Evolutionary conservation across 2,797 vertebrate genomes (phyloP), one percentile per base, ranked within the genome.

Genomic region (Dicrostonyx torquatus): DNA sequence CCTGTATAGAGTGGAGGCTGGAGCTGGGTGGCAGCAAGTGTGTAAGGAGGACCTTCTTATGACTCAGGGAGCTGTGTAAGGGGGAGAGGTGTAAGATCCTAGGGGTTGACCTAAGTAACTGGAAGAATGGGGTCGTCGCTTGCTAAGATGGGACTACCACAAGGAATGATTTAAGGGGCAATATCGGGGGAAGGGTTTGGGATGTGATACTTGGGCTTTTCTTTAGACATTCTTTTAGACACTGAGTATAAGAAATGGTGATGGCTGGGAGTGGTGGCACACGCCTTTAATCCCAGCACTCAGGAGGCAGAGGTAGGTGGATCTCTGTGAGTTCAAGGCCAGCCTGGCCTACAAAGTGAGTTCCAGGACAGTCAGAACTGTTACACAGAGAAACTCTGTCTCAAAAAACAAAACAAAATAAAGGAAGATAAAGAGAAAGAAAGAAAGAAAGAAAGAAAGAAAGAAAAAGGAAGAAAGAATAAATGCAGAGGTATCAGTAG

Each of bases 201-300:
- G n/a, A 45, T 15, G 45, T 15, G 3, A 45, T 80, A 48, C 60
- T 22, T 78, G 53, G 75, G 40, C 13, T 83, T 26, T 11, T 53
- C 89, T 86, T 70, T 58, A 45, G 20, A 43, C 60, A 73, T 78
- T 73, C 73, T 86, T 18, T 86, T 94, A 85, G 29, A 90, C 12
- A 50, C 0, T 24, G 11, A 60, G 29, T 6, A 10, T 34, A 15
- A 82, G 53, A 93, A 88, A 90, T 20, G 1, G 4, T 10, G 43
- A 58, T 18, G 20, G 55, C 55, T 6, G 2, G 55, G 55, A 20
- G 55, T 58, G 55, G 55, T 58, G 55, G 18, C 5, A 0, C 55
- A 58, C 0, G 55, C 18, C 55, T 58, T 58, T 58, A 58, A 7
- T 22, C 18, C 55, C 18, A 22, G 55, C 18, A 58, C 55, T 58